Conservation (phyloP, 2,888 invertebrate species). For the Pycnomerus fuliginosus region DNA sequence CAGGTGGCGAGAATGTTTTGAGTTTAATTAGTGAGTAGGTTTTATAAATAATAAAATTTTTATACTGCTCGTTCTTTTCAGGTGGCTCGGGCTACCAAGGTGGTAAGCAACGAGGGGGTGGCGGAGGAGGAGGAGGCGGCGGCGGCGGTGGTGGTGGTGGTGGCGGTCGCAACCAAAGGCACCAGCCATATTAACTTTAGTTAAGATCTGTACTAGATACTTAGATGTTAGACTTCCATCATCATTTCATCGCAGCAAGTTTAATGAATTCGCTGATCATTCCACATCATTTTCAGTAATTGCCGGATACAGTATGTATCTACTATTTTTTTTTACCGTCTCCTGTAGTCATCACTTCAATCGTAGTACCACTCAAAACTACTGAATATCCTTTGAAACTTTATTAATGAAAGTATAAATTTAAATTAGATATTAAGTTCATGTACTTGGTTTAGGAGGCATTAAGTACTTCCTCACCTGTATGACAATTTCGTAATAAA, state of each 20-base stretch:
- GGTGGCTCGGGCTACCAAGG: conserved; percentile 61
- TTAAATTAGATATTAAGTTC: conserved; percentile 41
- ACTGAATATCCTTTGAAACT: conserved; percentile 41
- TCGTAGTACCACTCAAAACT: conserved; percentile 23
- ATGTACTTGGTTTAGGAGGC: conserved; percentile 44
- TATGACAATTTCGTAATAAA: conserved; percentile 41
- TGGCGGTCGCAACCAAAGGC: conserved; percentile 78
- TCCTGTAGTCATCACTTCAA: conserved; percentile 12
- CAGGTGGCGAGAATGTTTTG: conserved; percentile 42
- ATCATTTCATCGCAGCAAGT: conserved; percentile 3
- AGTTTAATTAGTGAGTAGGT: conserved; percentile 44
- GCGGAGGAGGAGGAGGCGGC: conserved; percentile 76
- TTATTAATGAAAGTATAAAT: conserved; percentile 37
- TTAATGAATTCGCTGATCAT: conserved; percentile 4
- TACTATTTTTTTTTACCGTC: conserved; percentile 2
- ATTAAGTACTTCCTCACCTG: conserved; percentile 41
- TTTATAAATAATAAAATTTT: conserved; percentile 45
- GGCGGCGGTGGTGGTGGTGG: conserved; percentile 72
- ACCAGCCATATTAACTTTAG: conserved; percentile 76
- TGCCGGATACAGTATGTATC: conserved; percentile 3
- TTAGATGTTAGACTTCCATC: conserved; percentile 5
- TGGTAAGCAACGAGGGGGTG: conserved; percentile 76
- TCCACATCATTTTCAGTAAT: conserved; percentile 9
- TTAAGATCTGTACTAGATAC: conserved; percentile 23
- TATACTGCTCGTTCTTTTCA: conserved; percentile 47